Percentiles rank a stretch among this genome's conserved stretches.
phyloP scores from a whole-genome alignment of 2,888 invertebrate genomes.

The Caenorhabditis doughertyi region DNA sequence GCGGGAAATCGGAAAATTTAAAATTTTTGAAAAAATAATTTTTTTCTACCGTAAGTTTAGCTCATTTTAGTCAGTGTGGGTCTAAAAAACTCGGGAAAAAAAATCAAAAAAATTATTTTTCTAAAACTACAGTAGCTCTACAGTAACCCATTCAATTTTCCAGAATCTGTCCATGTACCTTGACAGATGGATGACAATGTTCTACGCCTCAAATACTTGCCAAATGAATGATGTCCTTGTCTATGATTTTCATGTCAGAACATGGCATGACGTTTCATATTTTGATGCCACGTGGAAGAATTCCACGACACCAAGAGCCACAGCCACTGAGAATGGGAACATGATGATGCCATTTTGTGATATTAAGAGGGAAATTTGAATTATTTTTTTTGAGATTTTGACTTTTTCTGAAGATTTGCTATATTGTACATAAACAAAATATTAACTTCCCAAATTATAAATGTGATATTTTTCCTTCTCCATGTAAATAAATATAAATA shows the following conservation, averaged over 20 bases:
- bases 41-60: not conserved
- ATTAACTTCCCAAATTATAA: too few relatives aligned
- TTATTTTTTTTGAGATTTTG: too few relatives aligned
- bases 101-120: too few relatives aligned
- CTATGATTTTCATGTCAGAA: slow-evolving; percentile 50
- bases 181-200: slow-evolving; percentile 51
- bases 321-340: too few relatives aligned
- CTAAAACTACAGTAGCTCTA: not conserved
- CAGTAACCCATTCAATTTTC: not conserved
- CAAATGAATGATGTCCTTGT: slow-evolving; percentile 36
- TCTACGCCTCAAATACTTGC: slow-evolving; percentile 41
- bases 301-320: too few relatives aligned
- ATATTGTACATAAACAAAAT: too few relatives aligned
- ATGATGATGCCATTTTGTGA: too few relatives aligned
- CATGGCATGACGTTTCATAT: not conserved
- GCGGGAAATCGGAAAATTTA: not conserved
- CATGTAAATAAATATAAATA: too few relatives aligned
- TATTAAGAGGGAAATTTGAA: too few relatives aligned
- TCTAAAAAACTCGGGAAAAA: not conserved
- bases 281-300: not conserved
- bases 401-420: too few relatives aligned
- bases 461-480: too few relatives aligned
- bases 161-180: slow-evolving; percentile 24
- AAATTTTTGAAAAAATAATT: not conserved
- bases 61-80: slow-evolving; percentile 15